phyloP scores from a whole-genome alignment of 2,113 vertebrate species.

The Phylloscopus trochilus region DNA sequence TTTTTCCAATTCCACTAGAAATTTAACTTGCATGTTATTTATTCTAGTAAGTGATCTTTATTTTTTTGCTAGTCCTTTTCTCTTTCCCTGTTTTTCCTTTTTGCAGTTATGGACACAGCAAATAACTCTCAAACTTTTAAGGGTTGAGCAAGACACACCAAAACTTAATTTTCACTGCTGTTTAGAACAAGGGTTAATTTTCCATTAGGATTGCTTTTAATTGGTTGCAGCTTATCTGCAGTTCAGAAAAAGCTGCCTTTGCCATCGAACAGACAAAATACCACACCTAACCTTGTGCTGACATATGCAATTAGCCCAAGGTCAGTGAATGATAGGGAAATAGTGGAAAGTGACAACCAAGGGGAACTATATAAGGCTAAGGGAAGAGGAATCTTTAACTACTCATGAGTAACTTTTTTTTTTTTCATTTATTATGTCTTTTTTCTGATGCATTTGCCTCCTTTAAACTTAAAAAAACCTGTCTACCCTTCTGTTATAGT shows the following conservation, averaged over 20 bases:
- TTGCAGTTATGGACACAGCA: neutral
- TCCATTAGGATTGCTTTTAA: neutral
- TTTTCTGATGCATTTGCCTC: neutral
- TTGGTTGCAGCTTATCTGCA: neutral
- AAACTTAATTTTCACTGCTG: neutral
- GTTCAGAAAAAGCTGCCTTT: neutral
- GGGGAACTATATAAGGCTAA: neutral
- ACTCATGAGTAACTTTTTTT: too few species aligned
- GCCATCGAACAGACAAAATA: neutral
- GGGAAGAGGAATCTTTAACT: neutral
- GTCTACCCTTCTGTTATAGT: rapidly evolving
- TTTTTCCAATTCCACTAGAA: neutral
- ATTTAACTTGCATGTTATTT: neutral
- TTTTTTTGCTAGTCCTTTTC: neutral
- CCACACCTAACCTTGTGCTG: neutral
- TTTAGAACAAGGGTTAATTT: neutral
- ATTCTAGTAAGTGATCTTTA: neutral
- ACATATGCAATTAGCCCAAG: neutral
- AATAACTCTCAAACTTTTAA: neutral
- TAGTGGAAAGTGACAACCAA: neutral
- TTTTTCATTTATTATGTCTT: neutral
- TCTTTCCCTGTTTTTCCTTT: neutral
- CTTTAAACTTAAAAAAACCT: neutral
- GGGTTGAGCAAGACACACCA: neutral
- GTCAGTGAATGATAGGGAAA: neutral